phyloP scores from a whole-genome alignment of 1,140 invertebrate genomes.

The Mizuhopecten yessoensis region DNA sequence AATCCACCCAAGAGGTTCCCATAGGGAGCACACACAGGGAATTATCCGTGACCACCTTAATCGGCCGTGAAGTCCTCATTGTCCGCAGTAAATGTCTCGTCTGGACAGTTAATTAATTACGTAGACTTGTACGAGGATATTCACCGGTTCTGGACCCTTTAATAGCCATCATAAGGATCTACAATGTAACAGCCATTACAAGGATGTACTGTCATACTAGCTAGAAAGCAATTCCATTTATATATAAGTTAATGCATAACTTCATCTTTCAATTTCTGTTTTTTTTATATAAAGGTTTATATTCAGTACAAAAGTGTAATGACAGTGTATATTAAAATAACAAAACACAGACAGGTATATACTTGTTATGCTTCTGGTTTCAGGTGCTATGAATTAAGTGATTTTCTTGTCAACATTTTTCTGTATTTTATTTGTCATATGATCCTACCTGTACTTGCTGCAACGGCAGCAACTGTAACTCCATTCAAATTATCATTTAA shows the following conservation, averaged over 20 bases:
- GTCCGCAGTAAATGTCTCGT: background rate
- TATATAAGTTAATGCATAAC: background rate
- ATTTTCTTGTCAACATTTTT: background rate
- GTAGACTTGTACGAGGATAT: background rate
- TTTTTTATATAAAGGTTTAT: no score
- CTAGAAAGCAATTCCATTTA: background rate
- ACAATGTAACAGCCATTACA: background rate
- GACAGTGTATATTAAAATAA: no score
- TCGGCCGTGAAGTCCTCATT: background rate
- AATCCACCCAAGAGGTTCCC: constrained; percentile 29
- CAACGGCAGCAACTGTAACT: background rate
- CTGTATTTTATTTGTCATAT: background rate
- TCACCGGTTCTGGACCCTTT: background rate
- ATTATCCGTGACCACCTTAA: constrained; percentile 12
- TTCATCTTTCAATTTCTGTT: background rate
- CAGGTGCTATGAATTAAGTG: background rate
- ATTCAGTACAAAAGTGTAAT: no score
- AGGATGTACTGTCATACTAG: background rate
- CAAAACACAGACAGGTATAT: background rate
- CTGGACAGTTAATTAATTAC: background rate
- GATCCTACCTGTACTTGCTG: background rate
- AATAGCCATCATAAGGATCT: background rate
- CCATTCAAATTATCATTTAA: background rate
- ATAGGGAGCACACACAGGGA: background rate
- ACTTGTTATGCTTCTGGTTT: background rate